Evolutionary conservation across 1,140 invertebrate genomes (phyloP).

Genomic region (Eubasilissa regina): DNA sequence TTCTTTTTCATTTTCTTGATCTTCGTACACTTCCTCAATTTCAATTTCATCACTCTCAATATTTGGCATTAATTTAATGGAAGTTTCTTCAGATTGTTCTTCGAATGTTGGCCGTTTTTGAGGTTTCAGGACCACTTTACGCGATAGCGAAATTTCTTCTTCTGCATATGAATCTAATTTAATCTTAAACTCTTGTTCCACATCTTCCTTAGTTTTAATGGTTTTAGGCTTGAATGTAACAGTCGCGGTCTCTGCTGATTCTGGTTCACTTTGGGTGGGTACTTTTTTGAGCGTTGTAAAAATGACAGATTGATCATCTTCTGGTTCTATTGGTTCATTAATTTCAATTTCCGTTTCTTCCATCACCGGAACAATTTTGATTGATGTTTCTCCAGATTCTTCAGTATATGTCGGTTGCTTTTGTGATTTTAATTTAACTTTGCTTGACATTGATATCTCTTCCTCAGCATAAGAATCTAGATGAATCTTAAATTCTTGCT

Average conservation of each 20-base stretch:
- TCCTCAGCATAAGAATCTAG: conserved; percentile 88
- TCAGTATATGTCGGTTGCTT: conserved; percentile 80
- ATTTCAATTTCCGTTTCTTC: conserved; percentile 69
- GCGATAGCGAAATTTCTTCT: conserved; percentile 88
- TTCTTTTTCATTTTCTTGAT: conserved; percentile 67
- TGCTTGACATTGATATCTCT: conserved; percentile 87
- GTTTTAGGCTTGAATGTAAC: conserved; percentile 75
- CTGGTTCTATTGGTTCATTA: conserved; percentile 59
- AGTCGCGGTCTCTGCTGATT: conserved; percentile 75
- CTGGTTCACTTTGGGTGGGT: conserved; percentile 61
- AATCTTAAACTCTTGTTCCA: conserved; percentile 90
- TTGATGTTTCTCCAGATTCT: conserved; percentile 81
- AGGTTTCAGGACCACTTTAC: conserved; percentile 85
- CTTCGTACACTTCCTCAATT: conserved; percentile 72
- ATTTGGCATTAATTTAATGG: conserved; percentile 81
- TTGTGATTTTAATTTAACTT: conserved; percentile 84
- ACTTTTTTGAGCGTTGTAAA: no score
- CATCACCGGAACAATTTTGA: conserved; percentile 80
- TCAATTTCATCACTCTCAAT: conserved; percentile 75
- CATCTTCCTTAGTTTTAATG: conserved; percentile 74
- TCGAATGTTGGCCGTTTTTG: conserved; percentile 78
- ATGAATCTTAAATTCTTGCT: conserved; percentile 89
- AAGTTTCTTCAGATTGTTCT: conserved; percentile 82
- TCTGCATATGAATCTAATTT: conserved; percentile 87
- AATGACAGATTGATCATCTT: conserved; percentile 65